Base-by-base conservation (phyloP, 2,888 invertebrate species). In the Arctia plantaginis region DNA sequence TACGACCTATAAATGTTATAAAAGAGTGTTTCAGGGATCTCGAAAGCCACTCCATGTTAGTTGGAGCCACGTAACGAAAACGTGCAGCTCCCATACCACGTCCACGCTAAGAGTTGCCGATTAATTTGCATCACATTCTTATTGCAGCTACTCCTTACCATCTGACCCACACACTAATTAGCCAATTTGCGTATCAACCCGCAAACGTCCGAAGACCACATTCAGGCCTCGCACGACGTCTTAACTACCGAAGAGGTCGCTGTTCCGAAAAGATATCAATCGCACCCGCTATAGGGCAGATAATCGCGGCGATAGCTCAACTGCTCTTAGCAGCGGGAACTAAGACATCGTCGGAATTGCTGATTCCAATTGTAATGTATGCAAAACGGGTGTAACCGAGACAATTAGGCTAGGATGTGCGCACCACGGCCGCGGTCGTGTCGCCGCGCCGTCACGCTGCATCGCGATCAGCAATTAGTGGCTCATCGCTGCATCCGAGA, bases 281-380 rank as follows among this genome's bases (percentile, higher is more conserved):
- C 76, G 79, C 75, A 30, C 71, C 44, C 74, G 75, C 64, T 73
- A 74, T 80, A 89, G 78, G 83, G 85, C 73, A 77, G 76, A 85
- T 71, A 85, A 81, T 89, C 80, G 82, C 74, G 20, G 51, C 66
- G 74, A 77, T 70, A 66, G 47, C 15, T 39, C 33, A 33, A 41
- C 69, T 62, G 81, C 88, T 89, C 91, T 92, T 87, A 82, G 83
- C 86, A 77, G 85, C 78, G 85, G 80, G 82, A 80, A 84, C 88
- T 87, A 91, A 94, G 94, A 94, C 94, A 87, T 88, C 86, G 85
- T 82, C 84, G 84, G 91, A 89, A 89, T 90, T 84, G 90, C 89
- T 92, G 90, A 93, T 94, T 91, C 84, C 87, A 91, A 93, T 94
- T 92, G 92, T 93, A 94, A 95, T 94, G 92, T 93, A 95, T 95